Conservation (phyloP, 2,888 invertebrate genomes). For the Zygogramma bicolorata region DNA sequence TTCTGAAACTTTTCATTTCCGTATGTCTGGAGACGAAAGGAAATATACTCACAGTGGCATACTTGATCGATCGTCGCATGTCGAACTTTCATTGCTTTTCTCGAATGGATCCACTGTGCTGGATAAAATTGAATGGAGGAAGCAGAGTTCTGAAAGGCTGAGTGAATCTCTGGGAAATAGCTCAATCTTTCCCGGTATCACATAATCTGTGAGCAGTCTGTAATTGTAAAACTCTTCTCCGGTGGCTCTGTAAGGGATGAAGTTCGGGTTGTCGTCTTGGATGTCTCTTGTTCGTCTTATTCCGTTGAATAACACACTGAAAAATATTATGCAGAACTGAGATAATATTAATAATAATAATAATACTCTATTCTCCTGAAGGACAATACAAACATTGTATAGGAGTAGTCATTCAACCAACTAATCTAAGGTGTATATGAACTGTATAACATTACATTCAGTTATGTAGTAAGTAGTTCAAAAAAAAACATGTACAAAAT, state of each 20-base stretch:
- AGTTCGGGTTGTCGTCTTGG: constrained; percentile 51
- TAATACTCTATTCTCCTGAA: too few species aligned
- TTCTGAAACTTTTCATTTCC: background rate
- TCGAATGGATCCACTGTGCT: constrained; percentile 72
- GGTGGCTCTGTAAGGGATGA: constrained; percentile 71
- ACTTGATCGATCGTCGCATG: constrained; percentile 63
- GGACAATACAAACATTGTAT: too few species aligned
- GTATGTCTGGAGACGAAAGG: background rate
- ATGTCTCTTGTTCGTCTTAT: constrained; percentile 69
- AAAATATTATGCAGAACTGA: too few species aligned
- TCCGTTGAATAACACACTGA: constrained; percentile 74
- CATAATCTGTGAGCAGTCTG: constrained; percentile 71
- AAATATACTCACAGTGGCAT: constrained; percentile 49
- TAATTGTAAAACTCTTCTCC: constrained; percentile 73
- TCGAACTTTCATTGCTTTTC: constrained; percentile 71
- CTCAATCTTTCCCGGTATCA: constrained; percentile 68
- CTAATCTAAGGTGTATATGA: too few species aligned
- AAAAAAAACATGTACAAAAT: too few species aligned
- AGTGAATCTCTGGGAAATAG: constrained; percentile 61
- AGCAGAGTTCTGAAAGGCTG: constrained; percentile 67
- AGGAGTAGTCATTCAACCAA: too few species aligned
- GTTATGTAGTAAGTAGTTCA: too few species aligned
- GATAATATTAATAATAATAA: too few species aligned
- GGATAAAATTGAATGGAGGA: constrained; percentile 72
- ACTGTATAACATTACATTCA: too few species aligned